These are phyloP conservation scores for Melanotaenia maccullochi DNA, from an alignment of 2,797 vertebrate species.

Conservation along the genomic window DNA sequence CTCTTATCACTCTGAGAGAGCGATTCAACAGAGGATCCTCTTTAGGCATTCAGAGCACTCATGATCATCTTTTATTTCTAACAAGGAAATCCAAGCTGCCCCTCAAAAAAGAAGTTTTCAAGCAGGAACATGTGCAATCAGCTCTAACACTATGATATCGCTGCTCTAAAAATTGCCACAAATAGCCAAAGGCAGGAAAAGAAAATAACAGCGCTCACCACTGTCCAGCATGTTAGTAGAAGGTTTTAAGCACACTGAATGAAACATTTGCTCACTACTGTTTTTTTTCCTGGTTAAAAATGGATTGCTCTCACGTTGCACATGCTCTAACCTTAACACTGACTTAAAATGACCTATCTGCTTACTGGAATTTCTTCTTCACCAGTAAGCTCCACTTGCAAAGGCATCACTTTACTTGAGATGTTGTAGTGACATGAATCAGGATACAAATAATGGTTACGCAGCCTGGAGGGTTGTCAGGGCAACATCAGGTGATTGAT, in stretches of 20 bases:
- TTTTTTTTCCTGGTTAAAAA: constrained; percentile 1
- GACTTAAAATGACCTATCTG: not conserved
- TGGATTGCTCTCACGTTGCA: not conserved
- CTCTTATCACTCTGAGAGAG: constrained; percentile 27
- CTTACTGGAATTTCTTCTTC: not conserved
- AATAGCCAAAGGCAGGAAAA: constrained; percentile 15
- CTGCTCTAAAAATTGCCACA: constrained; percentile 28
- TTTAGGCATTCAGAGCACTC: constrained; percentile 30
- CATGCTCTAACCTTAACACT: not conserved
- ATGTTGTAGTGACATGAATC: too few relatives aligned
- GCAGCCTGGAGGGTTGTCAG: too few relatives aligned
- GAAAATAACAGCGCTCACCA: not conserved
- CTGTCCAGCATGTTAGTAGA: constrained; percentile 10
- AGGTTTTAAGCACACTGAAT: constrained; percentile 4
- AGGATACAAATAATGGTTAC: not conserved
- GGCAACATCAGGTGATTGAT: too few relatives aligned
- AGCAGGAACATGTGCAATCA: constrained; percentile 21
- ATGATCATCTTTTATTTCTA: constrained; percentile 43
- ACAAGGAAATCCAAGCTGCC: constrained; percentile 20
- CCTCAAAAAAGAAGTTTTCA: constrained; percentile 18
- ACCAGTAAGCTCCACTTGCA: not conserved
- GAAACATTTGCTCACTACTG: constrained; percentile 2
- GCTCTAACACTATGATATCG: constrained; percentile 4
- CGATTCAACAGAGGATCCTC: constrained; percentile 22
- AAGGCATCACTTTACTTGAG: not conserved